Percentiles rank a stretch among this genome's conserved stretches.
Evolutionary conservation across 2,797 vertebrate species (phyloP).

Genomic region (Lutjanus argentimaculatus): DNA sequence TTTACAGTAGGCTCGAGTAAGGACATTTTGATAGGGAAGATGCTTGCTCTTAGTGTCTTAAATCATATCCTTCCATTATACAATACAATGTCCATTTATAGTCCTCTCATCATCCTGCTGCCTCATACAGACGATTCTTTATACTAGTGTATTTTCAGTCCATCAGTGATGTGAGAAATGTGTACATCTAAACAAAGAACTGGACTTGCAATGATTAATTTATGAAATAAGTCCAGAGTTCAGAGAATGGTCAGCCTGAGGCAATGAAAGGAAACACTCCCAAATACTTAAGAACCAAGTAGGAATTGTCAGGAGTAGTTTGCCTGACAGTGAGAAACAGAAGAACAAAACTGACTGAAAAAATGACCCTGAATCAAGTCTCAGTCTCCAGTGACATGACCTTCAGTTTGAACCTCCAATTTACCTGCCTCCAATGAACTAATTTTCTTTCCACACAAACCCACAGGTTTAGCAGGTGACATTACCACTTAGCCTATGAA

Average conservation of each 20-base stretch:
- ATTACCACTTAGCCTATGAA: neutral
- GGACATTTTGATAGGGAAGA: neutral
- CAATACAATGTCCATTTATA: neutral
- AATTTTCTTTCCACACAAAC: neutral
- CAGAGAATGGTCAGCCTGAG: neutral
- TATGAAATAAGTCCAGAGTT: neutral
- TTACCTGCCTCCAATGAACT: neutral
- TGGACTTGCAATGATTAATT: neutral
- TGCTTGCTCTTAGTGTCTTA: neutral
- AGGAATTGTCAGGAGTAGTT: neutral
- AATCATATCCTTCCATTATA: neutral
- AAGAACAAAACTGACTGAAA: neutral
- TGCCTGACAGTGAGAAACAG: neutral
- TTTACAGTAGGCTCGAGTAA: neutral
- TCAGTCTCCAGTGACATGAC: neutral
- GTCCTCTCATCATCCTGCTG: neutral
- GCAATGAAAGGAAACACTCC: neutral
- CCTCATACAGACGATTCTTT: neutral
- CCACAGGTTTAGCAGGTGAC: neutral
- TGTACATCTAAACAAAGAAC: slow-evolving; percentile 1
- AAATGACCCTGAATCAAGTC: neutral
- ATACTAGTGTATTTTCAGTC: neutral
- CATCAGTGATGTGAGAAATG: neutral
- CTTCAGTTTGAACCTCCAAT: neutral
- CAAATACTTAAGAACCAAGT: too few species aligned